Conservation (phyloP, 2,797 vertebrate species). For the Jordanella pulchra region DNA sequence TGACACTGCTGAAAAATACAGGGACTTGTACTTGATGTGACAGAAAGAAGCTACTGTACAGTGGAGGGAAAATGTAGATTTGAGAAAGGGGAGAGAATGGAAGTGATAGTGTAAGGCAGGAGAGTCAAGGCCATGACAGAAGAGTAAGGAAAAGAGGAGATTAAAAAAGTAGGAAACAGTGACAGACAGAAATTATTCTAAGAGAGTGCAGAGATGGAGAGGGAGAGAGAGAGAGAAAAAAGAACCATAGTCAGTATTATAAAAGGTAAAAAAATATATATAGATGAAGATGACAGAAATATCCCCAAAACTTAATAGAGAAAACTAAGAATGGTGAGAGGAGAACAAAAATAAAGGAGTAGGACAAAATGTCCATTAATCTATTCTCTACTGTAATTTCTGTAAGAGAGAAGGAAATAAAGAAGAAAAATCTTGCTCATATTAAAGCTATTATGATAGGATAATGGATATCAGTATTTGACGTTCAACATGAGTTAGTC, state of each 20-base stretch:
- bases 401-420: not conserved
- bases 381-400: not conserved
- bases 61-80: conserved; percentile 13
- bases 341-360: not conserved
- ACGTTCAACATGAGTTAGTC: conserved; percentile 17
- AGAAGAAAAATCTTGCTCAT: not conserved
- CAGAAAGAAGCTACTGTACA: conserved; percentile 15
- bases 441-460: conserved; percentile 1
- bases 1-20: conserved; percentile 35
- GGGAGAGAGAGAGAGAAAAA: not conserved
- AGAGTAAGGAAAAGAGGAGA: not conserved
- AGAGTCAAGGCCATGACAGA: not conserved
- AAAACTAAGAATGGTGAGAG: not conserved
- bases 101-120: conserved; percentile 8
- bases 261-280: not conserved
- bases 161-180: not conserved
- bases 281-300: not conserved
- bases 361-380: not conserved
- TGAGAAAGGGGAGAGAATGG: conserved; percentile 3
- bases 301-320: not conserved
- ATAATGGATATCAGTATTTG: conserved; percentile 9
- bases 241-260: not conserved
- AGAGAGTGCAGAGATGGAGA: not conserved
- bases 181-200: not conserved
- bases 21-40: conserved; percentile 24